Evolutionary conservation across 2,113 vertebrate genomes (phyloP), one percentile per base, ranked within the genome.

Genomic region (Hirundichthys speculiger): DNA sequence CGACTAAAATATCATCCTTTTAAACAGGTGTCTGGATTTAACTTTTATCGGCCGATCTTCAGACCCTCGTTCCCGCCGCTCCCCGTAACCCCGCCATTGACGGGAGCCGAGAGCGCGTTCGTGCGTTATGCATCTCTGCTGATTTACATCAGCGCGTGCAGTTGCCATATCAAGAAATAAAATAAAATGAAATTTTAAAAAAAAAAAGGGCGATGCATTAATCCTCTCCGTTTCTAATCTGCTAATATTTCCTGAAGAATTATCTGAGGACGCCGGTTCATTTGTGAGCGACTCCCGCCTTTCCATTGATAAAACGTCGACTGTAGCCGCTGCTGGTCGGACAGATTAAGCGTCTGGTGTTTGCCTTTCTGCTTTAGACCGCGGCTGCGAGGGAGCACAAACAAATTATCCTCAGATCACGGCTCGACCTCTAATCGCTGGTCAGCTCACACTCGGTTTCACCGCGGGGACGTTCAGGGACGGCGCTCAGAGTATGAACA

Each of bases 1-100:
- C 89, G 69, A 86, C 77, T 80, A 82, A 85, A 86, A 89, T 84
- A 86, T 85, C 82, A 86, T 67, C 79, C 58, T 86, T 89, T 89
- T 88, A 88, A 86, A 91, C 80, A 64, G 73, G 68, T 67, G 59
- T 75, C 76, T 83, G 82, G 82, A 86, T 91, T 85, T 82, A 64
- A 75, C 77, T 85, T 72, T 75, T 83, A 86, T 81, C 68, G 38
- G 65, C 40, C 43, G 13, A 83, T 84, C 80, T 60, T 66, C 65
- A 69, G 67, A 63, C 80, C 67, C 68, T 48, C 39, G 15, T 75
- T 68, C 68, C 71, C 46, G 47, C 79, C 40, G 70, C 61, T 70
- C 69, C 73, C 77, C 64, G 56, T 73, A 64, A 61, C 69, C 84
- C 75, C 14, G 43, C 30, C 42, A 65, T 69, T 65, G 66, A 66